Evolutionary conservation across 2,797 vertebrate species (phyloP), one percentile per base, ranked within the genome.

Genomic region (Knipowitschia caucasica): DNA sequence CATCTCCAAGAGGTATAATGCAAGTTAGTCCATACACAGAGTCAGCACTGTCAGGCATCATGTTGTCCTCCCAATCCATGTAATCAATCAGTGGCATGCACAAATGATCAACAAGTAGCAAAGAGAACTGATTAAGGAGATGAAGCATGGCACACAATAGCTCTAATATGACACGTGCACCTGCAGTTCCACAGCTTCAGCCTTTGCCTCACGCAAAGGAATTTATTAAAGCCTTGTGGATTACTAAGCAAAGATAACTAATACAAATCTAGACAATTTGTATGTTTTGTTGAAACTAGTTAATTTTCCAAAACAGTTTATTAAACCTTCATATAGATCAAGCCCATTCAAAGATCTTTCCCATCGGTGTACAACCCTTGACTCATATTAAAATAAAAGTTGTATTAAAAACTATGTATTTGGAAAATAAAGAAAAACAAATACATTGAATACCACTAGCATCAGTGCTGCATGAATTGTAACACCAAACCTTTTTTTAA

Each of bases 61-160:
- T 75, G 69, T 73, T 68, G 47, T 83, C 74, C 58, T 83, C 64
- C 63, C 69, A 58, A 64, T 73, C 76, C 45, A 50, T 78, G 69
- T 81, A 78, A 81, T 73, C 74, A 75, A 74, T 77, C 64, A 52
- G 44, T 84, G 84, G 77, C 75, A 83, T 78, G 78, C 73, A 72
- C 74, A 78, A 82, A 85, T 83, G 74, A 85, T 86, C 84, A 85
- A 86, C 78, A 71, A 62, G 66, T 78, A 77, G 78, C 72, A 76
- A 82, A 78, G 67, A 77, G 68, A 77, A 71, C 73, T 80, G 84
- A 86, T 83, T 78, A 78, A 81, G 70, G 64, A 87, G 87, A 89
- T 89, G 82, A 85, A 77, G 66, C 69, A 75, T 82, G 77, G 78
- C 81, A 84, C 78, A 81, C 71, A 74, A 76, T 64, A 58, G 74